Conservation (phyloP, 1,140 invertebrate species). For the Sesamia nonagrioides region DNA sequence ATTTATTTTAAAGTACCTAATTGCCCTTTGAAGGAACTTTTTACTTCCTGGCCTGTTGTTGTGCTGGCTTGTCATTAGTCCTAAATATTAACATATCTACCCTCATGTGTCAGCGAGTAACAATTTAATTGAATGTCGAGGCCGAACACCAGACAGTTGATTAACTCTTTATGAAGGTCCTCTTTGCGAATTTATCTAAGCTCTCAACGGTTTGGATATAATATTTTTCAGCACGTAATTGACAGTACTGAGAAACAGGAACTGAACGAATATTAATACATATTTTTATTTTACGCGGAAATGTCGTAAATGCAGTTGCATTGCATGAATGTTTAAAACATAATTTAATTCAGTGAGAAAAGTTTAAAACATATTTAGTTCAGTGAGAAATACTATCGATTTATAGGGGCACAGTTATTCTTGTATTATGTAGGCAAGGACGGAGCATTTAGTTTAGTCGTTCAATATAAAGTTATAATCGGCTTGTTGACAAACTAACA, state of each 20-base stretch:
- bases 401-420: slow-evolving; percentile 17
- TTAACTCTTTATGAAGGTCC: too few relatives aligned
- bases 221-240: not conserved
- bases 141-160: not conserved
- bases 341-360: too few relatives aligned
- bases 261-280: too few relatives aligned
- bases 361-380: not conserved
- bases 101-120: not conserved
- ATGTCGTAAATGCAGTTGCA: too few relatives aligned
- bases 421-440: slow-evolving; percentile 17
- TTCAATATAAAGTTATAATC: not conserved
- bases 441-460: slow-evolving; percentile 10
- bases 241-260: too few relatives aligned
- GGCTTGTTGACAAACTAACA: too few relatives aligned
- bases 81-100: not conserved
- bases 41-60: not conserved
- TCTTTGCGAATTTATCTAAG: too few relatives aligned
- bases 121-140: slow-evolving; percentile 1
- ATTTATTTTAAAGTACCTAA: too few relatives aligned
- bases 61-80: not conserved
- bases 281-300: too few relatives aligned
- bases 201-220: too few relatives aligned
- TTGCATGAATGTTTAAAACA: too few relatives aligned
- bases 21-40: not conserved
- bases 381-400: not conserved